phyloP scores from a whole-genome alignment of 2,113 vertebrate species.

The Hippocampus guttulatus region DNA sequence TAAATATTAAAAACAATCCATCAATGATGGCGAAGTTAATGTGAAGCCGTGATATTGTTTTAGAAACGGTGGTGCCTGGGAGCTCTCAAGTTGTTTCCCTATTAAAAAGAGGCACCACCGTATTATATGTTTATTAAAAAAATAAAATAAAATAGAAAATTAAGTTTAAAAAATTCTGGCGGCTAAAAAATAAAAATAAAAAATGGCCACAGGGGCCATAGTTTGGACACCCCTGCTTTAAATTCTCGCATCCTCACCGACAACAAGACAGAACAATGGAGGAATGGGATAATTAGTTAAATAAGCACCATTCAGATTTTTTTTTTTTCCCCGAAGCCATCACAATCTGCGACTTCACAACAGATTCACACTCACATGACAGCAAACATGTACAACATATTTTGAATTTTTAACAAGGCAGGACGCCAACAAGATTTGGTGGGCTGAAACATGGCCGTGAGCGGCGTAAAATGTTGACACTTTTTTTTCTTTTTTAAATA shows the following conservation, averaged over 20 bases:
- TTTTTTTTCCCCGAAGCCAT: neutral
- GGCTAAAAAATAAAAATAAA: neutral
- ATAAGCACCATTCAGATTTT: constrained; percentile 27
- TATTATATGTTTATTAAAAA: neutral
- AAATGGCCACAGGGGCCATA: neutral
- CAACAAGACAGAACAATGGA: constrained; percentile 29
- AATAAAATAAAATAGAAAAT: neutral
- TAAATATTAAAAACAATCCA: no score
- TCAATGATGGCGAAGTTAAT: no score
- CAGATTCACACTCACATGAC: constrained; percentile 50
- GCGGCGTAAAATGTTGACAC: neutral
- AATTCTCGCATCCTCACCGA: constrained; percentile 1
- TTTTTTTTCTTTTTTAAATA: neutral
- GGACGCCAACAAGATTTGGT: constrained; percentile 5
- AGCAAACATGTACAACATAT: constrained; percentile 44
- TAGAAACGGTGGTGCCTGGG: no score
- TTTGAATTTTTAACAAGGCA: constrained; percentile 2
- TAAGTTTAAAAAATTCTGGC: no score
- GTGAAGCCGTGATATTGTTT: no score
- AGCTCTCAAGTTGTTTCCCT: neutral
- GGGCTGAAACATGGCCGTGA: constrained; percentile 1
- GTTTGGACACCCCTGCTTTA: neutral
- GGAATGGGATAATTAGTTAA: constrained; percentile 19
- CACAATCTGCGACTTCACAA: constrained; percentile 57
- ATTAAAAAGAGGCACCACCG: neutral